These are phyloP conservation scores for Sylvia atricapilla DNA, from an alignment of 2,113 vertebrate species.

Conservation along the genomic window DNA sequence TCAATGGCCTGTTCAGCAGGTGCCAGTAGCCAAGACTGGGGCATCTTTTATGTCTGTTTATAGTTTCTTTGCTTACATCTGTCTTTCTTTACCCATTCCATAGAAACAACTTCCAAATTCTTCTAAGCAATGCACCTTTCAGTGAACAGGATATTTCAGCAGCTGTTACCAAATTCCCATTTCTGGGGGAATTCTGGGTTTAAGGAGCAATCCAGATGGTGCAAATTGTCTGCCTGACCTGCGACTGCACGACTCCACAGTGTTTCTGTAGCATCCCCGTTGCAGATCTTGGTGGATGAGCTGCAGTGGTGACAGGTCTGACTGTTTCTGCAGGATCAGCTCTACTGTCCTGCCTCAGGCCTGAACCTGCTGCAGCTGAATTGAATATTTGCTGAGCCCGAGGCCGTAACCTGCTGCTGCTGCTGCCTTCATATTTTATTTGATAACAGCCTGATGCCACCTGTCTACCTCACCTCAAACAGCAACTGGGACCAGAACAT, in stretches of 20 bases:
- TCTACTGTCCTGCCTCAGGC: conserved; percentile 46
- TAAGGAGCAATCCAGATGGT: background rate
- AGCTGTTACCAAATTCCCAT: background rate
- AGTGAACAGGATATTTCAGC: background rate
- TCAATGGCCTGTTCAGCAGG: background rate
- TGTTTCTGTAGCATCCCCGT: background rate
- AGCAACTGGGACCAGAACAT: background rate
- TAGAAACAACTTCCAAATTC: background rate
- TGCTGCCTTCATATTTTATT: conserved; percentile 58
- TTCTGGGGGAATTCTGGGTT: background rate
- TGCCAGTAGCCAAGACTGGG: background rate
- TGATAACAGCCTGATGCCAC: conserved; percentile 51
- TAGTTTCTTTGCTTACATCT: background rate
- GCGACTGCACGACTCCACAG: rapidly evolving
- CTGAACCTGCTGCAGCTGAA: conserved; percentile 56
- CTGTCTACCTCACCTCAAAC: conserved; percentile 41
- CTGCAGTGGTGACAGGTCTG: conserved; percentile 7
- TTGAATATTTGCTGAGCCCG: conserved; percentile 51
- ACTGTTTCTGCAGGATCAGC: conserved; percentile 48
- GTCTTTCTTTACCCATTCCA: background rate
- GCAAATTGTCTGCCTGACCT: background rate
- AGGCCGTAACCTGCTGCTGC: conserved; percentile 57
- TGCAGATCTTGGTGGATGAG: background rate
- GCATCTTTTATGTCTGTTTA: background rate
- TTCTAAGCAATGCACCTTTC: background rate